Percentiles rank a stretch among this genome's conserved stretches.
phyloP scores from a whole-genome alignment of 2,888 invertebrate species.

The Himalopsyche tibetana region DNA sequence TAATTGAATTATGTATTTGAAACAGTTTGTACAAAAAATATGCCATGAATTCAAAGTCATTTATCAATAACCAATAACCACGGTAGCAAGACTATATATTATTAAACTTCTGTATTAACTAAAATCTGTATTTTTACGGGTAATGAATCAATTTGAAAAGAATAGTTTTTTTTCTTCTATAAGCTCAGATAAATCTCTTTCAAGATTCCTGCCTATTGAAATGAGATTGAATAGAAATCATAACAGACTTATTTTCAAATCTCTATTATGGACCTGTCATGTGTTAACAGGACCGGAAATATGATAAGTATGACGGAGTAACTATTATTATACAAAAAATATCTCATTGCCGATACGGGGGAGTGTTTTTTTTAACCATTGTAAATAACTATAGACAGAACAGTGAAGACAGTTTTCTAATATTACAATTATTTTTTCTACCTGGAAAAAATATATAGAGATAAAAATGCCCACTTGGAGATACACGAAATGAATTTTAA shows the following conservation, averaged over 20 bases:
- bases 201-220: background rate
- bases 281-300: slow-evolving; percentile 1
- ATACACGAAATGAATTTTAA: no score
- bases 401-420: background rate
- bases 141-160: no score
- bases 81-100: no score
- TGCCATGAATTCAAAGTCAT: no score
- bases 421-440: background rate
- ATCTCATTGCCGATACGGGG: background rate
- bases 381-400: background rate
- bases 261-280: slow-evolving; percentile 26
- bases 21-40: no score
- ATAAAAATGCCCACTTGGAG: no score
- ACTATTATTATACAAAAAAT: background rate
- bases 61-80: no score
- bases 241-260: slow-evolving; percentile 27
- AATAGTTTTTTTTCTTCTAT: no score
- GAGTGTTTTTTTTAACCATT: background rate
- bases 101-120: no score
- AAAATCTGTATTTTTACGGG: no score
- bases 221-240: slow-evolving; percentile 24
- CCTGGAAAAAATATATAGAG: background rate
- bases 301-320: slow-evolving; percentile 17
- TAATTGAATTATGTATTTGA: no score
- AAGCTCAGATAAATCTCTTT: background rate